Conservation (phyloP, 2,797 vertebrate genomes). For the Novumbra hubbsi region DNA sequence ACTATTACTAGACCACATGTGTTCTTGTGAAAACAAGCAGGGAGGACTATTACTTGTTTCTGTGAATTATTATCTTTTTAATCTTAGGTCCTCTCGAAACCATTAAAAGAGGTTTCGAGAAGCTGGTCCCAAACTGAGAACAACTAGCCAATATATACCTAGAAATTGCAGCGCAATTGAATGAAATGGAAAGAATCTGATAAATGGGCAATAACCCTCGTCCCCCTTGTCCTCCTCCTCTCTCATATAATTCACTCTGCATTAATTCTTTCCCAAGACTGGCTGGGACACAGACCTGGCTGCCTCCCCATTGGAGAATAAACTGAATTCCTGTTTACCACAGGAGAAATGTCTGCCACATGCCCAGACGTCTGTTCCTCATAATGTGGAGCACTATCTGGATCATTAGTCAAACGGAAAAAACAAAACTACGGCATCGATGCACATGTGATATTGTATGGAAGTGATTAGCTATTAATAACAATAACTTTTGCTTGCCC, state of each 20-base stretch:
- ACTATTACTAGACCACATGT: constrained; percentile 4
- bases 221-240: not conserved
- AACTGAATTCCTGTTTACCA: constrained; percentile 62
- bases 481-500: too few relatives aligned
- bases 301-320: constrained; percentile 46
- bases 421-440: constrained; percentile 22
- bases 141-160: not conserved
- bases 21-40: constrained; percentile 4
- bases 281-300: constrained; percentile 54
- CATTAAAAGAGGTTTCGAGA: not conserved
- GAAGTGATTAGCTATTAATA: not conserved
- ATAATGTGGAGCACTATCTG: constrained; percentile 48
- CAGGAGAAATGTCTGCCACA: constrained; percentile 66
- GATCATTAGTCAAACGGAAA: constrained; percentile 42
- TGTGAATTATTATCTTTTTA: too few relatives aligned
- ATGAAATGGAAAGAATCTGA: constrained; percentile 17
- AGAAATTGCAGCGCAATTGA: constrained; percentile 14
- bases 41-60: not conserved
- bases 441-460: not conserved
- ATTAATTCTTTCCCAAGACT: constrained; percentile 43
- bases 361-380: constrained; percentile 68
- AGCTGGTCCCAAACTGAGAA: not conserved
- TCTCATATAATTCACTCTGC: constrained; percentile 14
- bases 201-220: constrained; percentile 1
- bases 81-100: too few relatives aligned